phyloP scores from a whole-genome alignment of 2,113 vertebrate species.

The Drymodes brunneopygia region DNA sequence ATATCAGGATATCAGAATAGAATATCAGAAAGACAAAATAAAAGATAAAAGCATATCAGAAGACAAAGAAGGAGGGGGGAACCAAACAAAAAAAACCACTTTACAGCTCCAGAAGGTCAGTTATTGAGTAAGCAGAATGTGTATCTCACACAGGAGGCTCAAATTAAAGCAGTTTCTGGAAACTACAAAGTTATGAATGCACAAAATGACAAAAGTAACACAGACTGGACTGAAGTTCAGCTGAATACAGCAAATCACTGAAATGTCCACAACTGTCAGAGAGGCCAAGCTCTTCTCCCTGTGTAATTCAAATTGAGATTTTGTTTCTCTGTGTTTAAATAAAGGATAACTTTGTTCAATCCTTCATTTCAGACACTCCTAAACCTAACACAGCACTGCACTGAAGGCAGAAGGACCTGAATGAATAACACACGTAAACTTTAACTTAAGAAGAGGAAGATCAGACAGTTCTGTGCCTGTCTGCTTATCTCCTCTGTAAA shows the following conservation, averaged over 20 bases:
- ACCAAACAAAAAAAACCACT: background rate
- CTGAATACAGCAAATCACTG: background rate
- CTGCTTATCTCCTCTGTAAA: background rate
- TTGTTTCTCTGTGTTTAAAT: background rate
- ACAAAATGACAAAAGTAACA: background rate
- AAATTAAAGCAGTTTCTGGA: slow-evolving; percentile 25
- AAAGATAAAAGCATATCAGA: background rate
- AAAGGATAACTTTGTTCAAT: background rate
- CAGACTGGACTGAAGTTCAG: background rate
- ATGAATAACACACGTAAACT: background rate
- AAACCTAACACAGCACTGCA: background rate
- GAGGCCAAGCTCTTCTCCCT: background rate
- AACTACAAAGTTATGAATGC: slow-evolving; percentile 22
- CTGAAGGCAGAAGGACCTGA: background rate
- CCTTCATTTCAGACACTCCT: background rate
- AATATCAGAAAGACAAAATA: too few relatives aligned
- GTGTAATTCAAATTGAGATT: background rate
- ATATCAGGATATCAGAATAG: too few relatives aligned
- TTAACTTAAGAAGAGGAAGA: background rate
- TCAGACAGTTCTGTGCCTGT: background rate
- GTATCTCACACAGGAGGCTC: background rate
- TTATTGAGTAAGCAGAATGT: background rate
- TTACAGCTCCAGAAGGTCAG: background rate
- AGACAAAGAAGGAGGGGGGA: accelerated
- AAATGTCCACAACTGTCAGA: background rate